A percentile compares a stretch with the other conserved stretches of the same genome.
These are phyloP conservation scores for Candoia aspera DNA, from an alignment of 2,113 vertebrate species.

Conservation along the genomic window DNA sequence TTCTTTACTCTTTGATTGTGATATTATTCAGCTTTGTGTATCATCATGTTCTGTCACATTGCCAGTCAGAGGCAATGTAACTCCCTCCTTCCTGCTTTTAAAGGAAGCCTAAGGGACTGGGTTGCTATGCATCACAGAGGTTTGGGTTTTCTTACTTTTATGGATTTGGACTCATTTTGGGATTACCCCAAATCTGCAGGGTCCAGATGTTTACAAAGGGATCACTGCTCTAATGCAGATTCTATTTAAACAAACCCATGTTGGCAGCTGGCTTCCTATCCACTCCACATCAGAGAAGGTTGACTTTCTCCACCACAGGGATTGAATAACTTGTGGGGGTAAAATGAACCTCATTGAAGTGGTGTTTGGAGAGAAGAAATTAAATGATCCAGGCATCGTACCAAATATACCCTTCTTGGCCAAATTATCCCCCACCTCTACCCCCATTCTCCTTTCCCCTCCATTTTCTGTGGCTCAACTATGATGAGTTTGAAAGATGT, in stretches of 20 bases:
- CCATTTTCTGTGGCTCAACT: slow-evolving; percentile 41
- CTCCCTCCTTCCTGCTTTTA: background rate
- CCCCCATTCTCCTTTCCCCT: background rate
- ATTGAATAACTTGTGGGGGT: slow-evolving; percentile 55
- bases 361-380: slow-evolving; percentile 59
- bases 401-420: slow-evolving; percentile 51
- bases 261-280: slow-evolving; percentile 50
- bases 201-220: slow-evolving; percentile 49
- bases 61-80: background rate
- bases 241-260: slow-evolving; percentile 53
- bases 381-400: slow-evolving; percentile 48
- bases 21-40: background rate
- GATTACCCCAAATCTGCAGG: slow-evolving; percentile 47
- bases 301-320: slow-evolving; percentile 55
- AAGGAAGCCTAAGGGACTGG: background rate
- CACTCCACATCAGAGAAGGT: slow-evolving; percentile 63
- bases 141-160: slow-evolving; percentile 34
- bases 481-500: slow-evolving; percentile 49
- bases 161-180: slow-evolving; percentile 17
- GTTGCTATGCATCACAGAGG: slow-evolving; percentile 10
- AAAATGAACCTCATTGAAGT: slow-evolving; percentile 66
- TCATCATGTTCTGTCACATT: background rate
- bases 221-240: slow-evolving; percentile 34
- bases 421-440: slow-evolving; percentile 33
- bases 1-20: background rate